Evolutionary conservation across 2,888 invertebrate genomes (phyloP), one percentile per base, ranked within the genome.

Genomic region (Athripsodes cinereus): DNA sequence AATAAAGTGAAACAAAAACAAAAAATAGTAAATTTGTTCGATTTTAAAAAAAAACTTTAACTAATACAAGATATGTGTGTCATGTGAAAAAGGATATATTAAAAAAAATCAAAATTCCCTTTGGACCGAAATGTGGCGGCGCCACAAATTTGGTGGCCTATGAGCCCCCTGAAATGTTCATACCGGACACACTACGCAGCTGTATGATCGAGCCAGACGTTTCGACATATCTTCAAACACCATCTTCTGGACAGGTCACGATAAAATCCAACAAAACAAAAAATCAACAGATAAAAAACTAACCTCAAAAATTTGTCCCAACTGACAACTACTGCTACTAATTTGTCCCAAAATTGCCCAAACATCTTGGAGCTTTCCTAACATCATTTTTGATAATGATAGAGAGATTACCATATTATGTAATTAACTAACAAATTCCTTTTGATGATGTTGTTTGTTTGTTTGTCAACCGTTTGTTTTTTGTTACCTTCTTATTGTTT

Each of bases 191-290:
- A 71, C 83, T 91, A 81, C 87, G 91, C 83, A 90, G 90, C 89
- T 92, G 91, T 85, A 92, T 92, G 92, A 91, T 92, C 86, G 92
- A 92, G 87, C 87, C 87, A 79, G 92, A 92, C 89, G 92, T 92
- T 79, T 90, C 92, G 78, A 90, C 91, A 77, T 92, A 92, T 84
- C 87, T 92, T 74, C 92, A 92, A 85, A 90, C 92, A 82, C 91
- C 92, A 83, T 91, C 92, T 82, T 90, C 92, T 82, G 91, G 92
- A 87, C 92, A 92, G 92, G 92, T 92, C 40, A 40, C 13, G 40
- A 40, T 40, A n/a, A 40, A 40, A 40, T 26, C 26, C 26, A 72
- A 72, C 72, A 59, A 56, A 76, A 78, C n/a, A n/a, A n/a, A n/a
- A n/a, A 51, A 55, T 46, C 26, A 60, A 49, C 22, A 58, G n/a